Conservation (phyloP, 2,113 vertebrate species). For the Echinops telfairi region DNA sequence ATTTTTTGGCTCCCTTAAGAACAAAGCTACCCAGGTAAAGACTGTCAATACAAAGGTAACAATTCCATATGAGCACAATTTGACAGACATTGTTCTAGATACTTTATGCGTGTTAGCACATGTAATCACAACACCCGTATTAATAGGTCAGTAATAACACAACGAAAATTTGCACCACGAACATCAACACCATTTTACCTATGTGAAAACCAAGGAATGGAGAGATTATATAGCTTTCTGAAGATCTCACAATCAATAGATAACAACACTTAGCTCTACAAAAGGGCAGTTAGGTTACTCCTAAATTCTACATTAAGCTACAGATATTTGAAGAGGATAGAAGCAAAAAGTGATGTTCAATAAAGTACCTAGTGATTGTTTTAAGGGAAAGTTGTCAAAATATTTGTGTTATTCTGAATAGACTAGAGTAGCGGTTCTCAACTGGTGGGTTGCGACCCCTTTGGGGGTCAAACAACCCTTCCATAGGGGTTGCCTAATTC, state of each 20-base stretch:
- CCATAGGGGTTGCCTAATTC: too few relatives aligned
- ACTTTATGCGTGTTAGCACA: too few relatives aligned
- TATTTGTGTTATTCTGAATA: too few relatives aligned
- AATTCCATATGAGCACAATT: not conserved
- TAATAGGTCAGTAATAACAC: too few relatives aligned
- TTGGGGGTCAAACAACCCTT: too few relatives aligned
- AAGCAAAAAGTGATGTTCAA: not conserved
- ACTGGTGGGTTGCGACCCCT: too few relatives aligned
- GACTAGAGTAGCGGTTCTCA: too few relatives aligned
- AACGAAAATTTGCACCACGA: not conserved
- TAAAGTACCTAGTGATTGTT: not conserved
- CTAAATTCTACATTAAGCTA: accelerated
- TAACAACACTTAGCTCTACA: not conserved
- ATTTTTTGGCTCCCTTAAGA: too few relatives aligned
- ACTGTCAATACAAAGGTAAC: not conserved
- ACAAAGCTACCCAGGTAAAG: not conserved
- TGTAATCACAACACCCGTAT: too few relatives aligned
- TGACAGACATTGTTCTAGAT: not conserved
- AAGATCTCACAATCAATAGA: not conserved
- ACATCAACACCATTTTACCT: not conserved
- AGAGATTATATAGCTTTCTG: not conserved
- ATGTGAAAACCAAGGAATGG: not conserved
- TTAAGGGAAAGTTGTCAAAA: not conserved
- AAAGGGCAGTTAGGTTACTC: not conserved
- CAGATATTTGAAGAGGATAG: not conserved